Evolutionary conservation across 2,113 vertebrate genomes (phyloP).

Genomic region (Cisticola juncidis): DNA sequence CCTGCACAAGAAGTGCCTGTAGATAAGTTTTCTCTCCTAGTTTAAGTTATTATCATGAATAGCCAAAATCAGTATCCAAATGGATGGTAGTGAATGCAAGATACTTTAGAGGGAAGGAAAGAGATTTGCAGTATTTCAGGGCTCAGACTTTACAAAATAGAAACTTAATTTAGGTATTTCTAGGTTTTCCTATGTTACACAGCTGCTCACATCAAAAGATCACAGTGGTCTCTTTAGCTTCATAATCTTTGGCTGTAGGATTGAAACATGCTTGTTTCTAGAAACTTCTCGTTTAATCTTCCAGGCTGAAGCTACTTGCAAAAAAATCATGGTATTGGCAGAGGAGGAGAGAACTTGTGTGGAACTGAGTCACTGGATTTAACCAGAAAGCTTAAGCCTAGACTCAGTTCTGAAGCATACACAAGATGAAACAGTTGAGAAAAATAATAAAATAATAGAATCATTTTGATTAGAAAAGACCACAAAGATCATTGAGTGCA

Average conservation of each 20-base stretch:
- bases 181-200: background rate
- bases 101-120: background rate
- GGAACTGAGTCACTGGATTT: background rate
- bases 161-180: background rate
- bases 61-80: background rate
- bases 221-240: background rate
- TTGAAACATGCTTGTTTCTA: background rate
- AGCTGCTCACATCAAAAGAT: background rate
- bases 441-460: background rate
- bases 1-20: background rate
- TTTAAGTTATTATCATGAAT: background rate
- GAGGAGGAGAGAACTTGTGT: background rate
- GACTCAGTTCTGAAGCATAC: background rate
- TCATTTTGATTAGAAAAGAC: background rate
- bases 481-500: background rate
- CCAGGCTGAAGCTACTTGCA: background rate
- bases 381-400: background rate
- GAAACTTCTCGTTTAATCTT: background rate
- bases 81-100: background rate
- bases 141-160: background rate
- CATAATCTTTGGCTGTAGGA: background rate
- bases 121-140: background rate
- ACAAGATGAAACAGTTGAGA: background rate
- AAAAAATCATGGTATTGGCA: fast-evolving
- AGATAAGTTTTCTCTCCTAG: background rate